Conservation (phyloP, 2,113 vertebrate species). For the Corydoras sp. region DNA sequence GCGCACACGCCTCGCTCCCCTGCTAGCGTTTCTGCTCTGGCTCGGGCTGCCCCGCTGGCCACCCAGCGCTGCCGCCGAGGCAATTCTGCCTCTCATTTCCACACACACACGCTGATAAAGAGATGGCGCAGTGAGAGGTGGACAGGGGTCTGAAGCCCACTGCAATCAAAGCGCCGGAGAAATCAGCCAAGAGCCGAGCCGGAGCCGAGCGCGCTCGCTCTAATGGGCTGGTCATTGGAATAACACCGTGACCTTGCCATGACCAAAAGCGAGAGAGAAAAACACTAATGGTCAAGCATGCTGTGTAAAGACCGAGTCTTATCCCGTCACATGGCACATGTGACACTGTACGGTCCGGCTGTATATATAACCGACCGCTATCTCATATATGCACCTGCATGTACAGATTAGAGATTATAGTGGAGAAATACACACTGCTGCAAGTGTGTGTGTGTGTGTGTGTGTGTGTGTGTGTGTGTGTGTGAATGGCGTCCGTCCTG, state of each 20-base stretch:
- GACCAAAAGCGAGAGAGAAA: slow-evolving; percentile 3
- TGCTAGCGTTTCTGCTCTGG: slow-evolving; percentile 30
- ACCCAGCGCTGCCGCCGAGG: slow-evolving; percentile 33
- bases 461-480: too few relatives aligned
- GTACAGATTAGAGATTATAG: too few relatives aligned
- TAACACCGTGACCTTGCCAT: slow-evolving; percentile 45
- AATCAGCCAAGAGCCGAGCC: slow-evolving; percentile 41
- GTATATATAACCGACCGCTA: too few relatives aligned
- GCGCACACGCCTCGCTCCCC: slow-evolving; percentile 8
- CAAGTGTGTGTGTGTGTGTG: too few relatives aligned
- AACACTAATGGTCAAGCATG: too few relatives aligned
- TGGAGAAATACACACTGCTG: too few relatives aligned
- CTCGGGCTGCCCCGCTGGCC: slow-evolving; percentile 37
- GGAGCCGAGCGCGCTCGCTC: slow-evolving; percentile 19
- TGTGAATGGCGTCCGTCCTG: too few relatives aligned
- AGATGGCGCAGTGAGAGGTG: slow-evolving; percentile 37
- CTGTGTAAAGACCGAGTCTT: too few relatives aligned
- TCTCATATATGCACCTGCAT: too few relatives aligned
- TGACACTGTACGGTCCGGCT: too few relatives aligned
- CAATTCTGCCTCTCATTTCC: slow-evolving; percentile 17
- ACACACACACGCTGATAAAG: slow-evolving; percentile 28
- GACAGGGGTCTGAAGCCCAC: slow-evolving; percentile 45
- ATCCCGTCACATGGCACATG: too few relatives aligned
- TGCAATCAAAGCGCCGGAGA: slow-evolving; percentile 44
- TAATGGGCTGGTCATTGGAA: slow-evolving; percentile 13